Base-by-base conservation (phyloP, 2,113 vertebrate genomes). In the Ptilonorhynchus violaceus region DNA sequence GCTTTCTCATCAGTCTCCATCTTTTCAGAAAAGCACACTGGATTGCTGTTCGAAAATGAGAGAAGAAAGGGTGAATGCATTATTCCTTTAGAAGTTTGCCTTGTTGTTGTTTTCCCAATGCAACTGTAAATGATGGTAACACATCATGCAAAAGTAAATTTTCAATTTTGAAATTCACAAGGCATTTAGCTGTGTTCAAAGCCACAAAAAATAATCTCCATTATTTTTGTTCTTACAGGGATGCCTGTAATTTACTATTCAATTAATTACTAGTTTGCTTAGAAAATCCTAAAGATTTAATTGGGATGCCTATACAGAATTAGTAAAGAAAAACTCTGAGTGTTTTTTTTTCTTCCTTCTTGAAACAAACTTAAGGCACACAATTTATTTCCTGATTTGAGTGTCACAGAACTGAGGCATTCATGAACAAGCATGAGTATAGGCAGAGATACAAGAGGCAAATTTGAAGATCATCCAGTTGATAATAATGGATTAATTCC, bases 1-100 rank as follows among this genome's bases (percentile, higher is more conserved):
- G 24, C 56, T 93, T 82, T 87, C 39, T 91, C 67, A 67, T 92
- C 44, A 15, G 52, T 67, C 58, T 92, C 58, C 75, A 80, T 88
- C 53, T 88, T 97, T 89, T 94, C 66, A 85, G 68, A 85, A 96
- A 94, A 73, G 19, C 75, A 93, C 46, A 73, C 13, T 96, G 87
- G 47, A 88, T 85, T 70, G 70, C 47, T 74, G 31, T 44, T 92
- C 1, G 0, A 95, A 92, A 86, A 84, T 64, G 35, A 81, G 68
- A 92, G 83, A 94, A 88, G 35, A 47, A 92, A 91, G 24, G 14
- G 53, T 70, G 58, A 78, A 84, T 82, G 30, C 25, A 72, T 80
- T 90, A 70, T 95, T 92, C 39, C 23, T 44, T 94, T 76, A 89
- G 82, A 96, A 94, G 16, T 72, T 92, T 25, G 1, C 42, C 68